Evolutionary conservation across 1,140 invertebrate species (phyloP), one percentile per base, ranked within the genome.

Genomic region (Ceratina calcarata): DNA sequence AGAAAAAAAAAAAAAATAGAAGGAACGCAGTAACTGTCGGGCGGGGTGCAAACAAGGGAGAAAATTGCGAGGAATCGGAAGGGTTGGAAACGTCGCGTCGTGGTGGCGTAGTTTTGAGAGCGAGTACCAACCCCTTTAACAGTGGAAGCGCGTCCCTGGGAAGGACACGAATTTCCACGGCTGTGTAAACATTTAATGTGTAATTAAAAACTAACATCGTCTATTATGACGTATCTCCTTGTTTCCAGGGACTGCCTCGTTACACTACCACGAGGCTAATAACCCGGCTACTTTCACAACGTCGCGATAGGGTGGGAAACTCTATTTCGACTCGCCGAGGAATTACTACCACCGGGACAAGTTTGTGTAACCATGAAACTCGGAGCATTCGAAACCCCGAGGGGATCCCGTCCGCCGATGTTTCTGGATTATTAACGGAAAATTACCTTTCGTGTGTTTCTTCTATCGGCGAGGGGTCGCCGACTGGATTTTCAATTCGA

Each of bases 161-260:
- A 73, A 18, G 27, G 55, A 73, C 61, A 37, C 16, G 78, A 67
- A 58, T 73, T 45, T 24, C 45, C 53, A 18, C 51, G 68, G 61
- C 73, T 80, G 55, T 49, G 65, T 64, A 81, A 85, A 83, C 70
- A 64, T 80, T 84, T 77, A 84, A 81, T 72, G 82, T 73, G 65
- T 84, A 84, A 81, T 85, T 85, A 85, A 81, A 84, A 81, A 81
- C 74, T 71, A 81, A 81, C 73, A 78, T 74, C 22, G 64, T 70
- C 70, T 70, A 73, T 82, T 61, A 67, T 32, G 32, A 68, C 37
- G 51, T 60, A 66, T 62, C 27, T 72, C n/a, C 61, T 45, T 51
- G 69, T 64, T 49, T n/a, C 69, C 20, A 18, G 27, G 0, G 58
- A 45, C 60, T 22, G 3, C n/a, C 22, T 13, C 27, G 53, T 57